A percentile compares a stretch with the other conserved stretches of the same genome.
These are phyloP conservation scores for Erannis defoliaria DNA, from an alignment of 2,888 invertebrate genomes.

Conservation along the genomic window DNA sequence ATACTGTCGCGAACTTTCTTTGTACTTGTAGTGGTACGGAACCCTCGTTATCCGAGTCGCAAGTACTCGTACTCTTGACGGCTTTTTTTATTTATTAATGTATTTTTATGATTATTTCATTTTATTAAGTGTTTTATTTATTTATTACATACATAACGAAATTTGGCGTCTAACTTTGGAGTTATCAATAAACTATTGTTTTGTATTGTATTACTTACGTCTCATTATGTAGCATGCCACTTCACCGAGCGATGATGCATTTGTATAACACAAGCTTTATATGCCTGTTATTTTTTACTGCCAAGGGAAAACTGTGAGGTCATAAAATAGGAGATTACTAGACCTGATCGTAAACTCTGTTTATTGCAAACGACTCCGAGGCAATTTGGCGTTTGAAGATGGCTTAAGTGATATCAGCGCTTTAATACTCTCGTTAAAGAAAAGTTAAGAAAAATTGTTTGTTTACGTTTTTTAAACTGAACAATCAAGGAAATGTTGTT, in stretches of 20 bases:
- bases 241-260: not conserved
- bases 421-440: conserved; percentile 6
- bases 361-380: conserved; percentile 11
- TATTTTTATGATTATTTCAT: too few relatives aligned
- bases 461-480: not conserved
- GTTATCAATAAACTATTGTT: not conserved
- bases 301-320: conserved; percentile 24
- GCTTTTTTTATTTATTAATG: too few relatives aligned
- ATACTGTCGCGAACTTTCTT: too few relatives aligned
- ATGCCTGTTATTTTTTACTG: conserved; percentile 17
- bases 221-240: too few relatives aligned
- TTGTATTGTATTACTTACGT: too few relatives aligned
- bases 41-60: too few relatives aligned
- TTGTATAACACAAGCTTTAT: conserved; percentile 1
- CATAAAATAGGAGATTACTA: conserved; percentile 27
- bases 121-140: too few relatives aligned
- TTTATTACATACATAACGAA: too few relatives aligned
- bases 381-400: conserved; percentile 22
- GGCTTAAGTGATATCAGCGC: conserved; percentile 13
- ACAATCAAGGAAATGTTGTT: not conserved
- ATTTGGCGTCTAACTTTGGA: too few relatives aligned
- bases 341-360: conserved; percentile 18
- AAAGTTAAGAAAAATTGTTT: conserved; percentile 1
- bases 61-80: too few relatives aligned
- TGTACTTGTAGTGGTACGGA: too few relatives aligned